Evolutionary conservation across 2,888 invertebrate species (phyloP).

Genomic region (Torymus tubicola): DNA sequence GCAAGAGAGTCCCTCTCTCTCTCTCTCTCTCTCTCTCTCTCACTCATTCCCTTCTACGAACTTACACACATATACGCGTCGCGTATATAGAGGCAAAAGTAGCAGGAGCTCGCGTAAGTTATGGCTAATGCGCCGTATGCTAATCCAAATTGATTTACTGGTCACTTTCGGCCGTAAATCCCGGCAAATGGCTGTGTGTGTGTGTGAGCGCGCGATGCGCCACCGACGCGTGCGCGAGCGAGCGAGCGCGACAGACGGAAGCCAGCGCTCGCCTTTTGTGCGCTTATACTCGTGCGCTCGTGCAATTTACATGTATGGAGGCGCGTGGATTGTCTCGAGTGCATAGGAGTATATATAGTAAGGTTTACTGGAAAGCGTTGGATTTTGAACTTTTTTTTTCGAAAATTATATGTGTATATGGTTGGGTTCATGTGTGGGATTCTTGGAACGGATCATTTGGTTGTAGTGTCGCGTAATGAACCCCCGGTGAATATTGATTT

Average conservation of each 20-base stretch:
- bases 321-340: not conserved
- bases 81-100: constrained; percentile 6
- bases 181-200: constrained; percentile 28
- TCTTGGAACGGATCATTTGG: no score
- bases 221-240: constrained; percentile 32
- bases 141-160: constrained; percentile 74
- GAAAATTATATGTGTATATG: no score
- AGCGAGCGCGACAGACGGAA: constrained; percentile 45
- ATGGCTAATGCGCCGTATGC: constrained; percentile 71
- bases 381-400: no score
- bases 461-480: no score
- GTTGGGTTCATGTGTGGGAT: no score
- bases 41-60: not conserved
- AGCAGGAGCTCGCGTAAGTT: constrained; percentile 62
- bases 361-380: no score
- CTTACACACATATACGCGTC: no score
- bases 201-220: constrained; percentile 25
- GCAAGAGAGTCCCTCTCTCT: constrained; percentile 14
- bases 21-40: constrained; percentile 14
- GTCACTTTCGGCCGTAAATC: constrained; percentile 67
- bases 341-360: no score
- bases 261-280: constrained; percentile 2
- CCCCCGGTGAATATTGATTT: no score
- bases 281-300: no score
- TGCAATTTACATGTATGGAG: not conserved